phyloP scores from a whole-genome alignment of 2,888 invertebrate species.

The Latrodectus elegans region DNA sequence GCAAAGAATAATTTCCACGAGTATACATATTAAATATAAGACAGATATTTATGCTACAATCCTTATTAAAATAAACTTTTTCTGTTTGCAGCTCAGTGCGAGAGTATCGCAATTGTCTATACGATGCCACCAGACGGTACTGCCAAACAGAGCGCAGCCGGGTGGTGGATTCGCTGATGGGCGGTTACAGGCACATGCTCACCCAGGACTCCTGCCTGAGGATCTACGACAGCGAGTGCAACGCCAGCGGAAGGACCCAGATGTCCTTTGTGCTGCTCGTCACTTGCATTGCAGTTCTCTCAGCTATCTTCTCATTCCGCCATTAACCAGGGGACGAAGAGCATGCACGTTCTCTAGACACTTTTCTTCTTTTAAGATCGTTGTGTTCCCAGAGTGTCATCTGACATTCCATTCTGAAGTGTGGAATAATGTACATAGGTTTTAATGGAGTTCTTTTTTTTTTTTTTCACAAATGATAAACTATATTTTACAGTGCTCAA shows the following conservation, averaged over 20 bases:
- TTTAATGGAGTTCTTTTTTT: background rate
- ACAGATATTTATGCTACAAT: background rate
- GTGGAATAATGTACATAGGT: background rate
- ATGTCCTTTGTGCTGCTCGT: conserved; percentile 9
- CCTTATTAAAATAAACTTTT: background rate
- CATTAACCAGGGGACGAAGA: background rate
- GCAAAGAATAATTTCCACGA: background rate
- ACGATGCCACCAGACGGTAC: conserved; percentile 48
- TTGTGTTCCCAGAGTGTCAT: background rate
- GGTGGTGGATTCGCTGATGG: conserved; percentile 58
- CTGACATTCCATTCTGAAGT: background rate
- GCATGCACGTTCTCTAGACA: background rate
- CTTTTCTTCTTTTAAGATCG: background rate
- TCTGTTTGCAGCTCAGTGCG: conserved; percentile 50
- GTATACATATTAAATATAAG: background rate
- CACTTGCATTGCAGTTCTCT: conserved; percentile 20
- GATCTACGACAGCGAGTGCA: conserved; percentile 57
- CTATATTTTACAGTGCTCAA: conserved; percentile 4
- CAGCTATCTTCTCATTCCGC: conserved; percentile 15
- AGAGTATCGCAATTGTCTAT: conserved; percentile 52
- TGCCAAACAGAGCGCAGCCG: conserved; percentile 49
- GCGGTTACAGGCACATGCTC: conserved; percentile 43
- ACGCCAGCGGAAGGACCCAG: background rate
- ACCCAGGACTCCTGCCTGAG: conserved; percentile 34
- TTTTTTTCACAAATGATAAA: background rate